These are phyloP conservation scores for Melanostigma gelatinosum DNA, from an alignment of 2,113 vertebrate species.

Conservation along the genomic window DNA sequence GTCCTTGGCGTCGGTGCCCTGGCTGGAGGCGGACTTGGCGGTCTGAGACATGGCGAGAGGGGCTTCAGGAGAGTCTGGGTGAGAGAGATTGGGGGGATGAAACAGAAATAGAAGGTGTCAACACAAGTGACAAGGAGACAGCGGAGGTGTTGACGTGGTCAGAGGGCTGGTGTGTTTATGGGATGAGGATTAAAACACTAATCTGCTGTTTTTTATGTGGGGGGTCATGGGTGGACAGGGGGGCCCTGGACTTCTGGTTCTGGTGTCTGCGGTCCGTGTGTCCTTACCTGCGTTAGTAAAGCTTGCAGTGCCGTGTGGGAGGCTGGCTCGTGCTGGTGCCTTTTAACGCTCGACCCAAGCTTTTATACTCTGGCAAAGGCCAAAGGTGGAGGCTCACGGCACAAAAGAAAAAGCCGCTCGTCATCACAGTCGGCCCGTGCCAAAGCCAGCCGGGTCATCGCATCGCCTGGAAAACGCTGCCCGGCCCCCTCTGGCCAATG, in stretches of 20 bases:
- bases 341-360: slow-evolving; percentile 52
- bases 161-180: slow-evolving; percentile 17
- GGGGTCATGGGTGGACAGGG: neutral
- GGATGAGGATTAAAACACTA: slow-evolving; percentile 14
- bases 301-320: slow-evolving; percentile 79
- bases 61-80: slow-evolving; percentile 69
- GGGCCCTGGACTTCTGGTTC: slow-evolving; percentile 38
- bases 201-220: slow-evolving; percentile 20
- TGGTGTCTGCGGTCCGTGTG: slow-evolving; percentile 51
- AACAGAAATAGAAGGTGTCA: slow-evolving; percentile 41
- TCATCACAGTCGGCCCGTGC: slow-evolving; percentile 86
- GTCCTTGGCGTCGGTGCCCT: slow-evolving; percentile 87
- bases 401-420: slow-evolving; percentile 89
- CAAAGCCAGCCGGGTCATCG: slow-evolving; percentile 83
- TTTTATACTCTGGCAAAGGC: slow-evolving; percentile 94
- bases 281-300: slow-evolving; percentile 88
- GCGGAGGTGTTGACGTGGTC: slow-evolving; percentile 3
- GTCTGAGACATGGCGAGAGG: slow-evolving; percentile 89
- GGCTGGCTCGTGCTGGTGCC: slow-evolving; percentile 80
- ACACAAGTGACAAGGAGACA: slow-evolving; percentile 18
- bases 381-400: slow-evolving; percentile 71
- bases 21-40: slow-evolving; percentile 83
- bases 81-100: slow-evolving; percentile 25
- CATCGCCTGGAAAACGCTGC: slow-evolving; percentile 78
- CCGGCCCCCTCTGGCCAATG: slow-evolving; percentile 75